Conservation (phyloP, 2,113 vertebrate genomes). For the Ardeotis arabs region DNA sequence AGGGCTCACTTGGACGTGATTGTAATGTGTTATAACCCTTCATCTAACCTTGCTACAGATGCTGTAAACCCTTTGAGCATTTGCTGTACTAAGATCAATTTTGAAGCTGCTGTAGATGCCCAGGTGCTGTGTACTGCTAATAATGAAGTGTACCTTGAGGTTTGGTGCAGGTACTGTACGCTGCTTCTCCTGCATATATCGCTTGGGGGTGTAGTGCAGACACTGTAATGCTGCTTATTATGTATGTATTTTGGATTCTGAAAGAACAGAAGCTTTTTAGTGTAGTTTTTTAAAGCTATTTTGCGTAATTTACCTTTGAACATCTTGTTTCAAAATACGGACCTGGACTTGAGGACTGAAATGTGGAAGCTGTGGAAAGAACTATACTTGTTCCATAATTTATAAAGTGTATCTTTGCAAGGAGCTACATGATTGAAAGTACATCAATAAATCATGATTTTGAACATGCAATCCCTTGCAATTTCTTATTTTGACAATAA, state of each 20-base stretch:
- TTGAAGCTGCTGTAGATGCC: conserved; percentile 63
- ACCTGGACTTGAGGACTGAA: conserved; percentile 27
- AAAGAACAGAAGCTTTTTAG: conserved; percentile 50
- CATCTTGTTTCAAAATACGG: conserved; percentile 22
- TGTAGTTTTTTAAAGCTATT: conserved; percentile 4
- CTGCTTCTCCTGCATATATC: conserved; percentile 56
- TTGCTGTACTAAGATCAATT: conserved; percentile 25
- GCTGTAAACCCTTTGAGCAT: conserved; percentile 48
- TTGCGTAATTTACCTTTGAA: background rate
- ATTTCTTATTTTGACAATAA: conserved; percentile 50
- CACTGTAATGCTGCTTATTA: conserved; percentile 35
- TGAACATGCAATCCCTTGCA: conserved; percentile 34
- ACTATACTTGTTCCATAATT: conserved; percentile 20
- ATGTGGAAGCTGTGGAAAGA: conserved; percentile 34
- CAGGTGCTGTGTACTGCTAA: conserved; percentile 59
- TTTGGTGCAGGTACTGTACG: conserved; percentile 38
- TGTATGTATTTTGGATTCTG: conserved; percentile 48
- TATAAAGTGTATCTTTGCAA: conserved; percentile 52
- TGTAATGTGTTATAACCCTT: background rate
- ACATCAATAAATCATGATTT: conserved; percentile 61
- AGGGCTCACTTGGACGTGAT: background rate
- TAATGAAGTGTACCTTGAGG: conserved; percentile 60
- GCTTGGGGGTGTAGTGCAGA: conserved; percentile 47
- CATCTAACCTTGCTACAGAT: conserved; percentile 14
- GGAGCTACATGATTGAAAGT: conserved; percentile 38